These are phyloP conservation scores for Salvelinus namaycush DNA, from an alignment of 2,113 vertebrate genomes.

Conservation along the genomic window DNA sequence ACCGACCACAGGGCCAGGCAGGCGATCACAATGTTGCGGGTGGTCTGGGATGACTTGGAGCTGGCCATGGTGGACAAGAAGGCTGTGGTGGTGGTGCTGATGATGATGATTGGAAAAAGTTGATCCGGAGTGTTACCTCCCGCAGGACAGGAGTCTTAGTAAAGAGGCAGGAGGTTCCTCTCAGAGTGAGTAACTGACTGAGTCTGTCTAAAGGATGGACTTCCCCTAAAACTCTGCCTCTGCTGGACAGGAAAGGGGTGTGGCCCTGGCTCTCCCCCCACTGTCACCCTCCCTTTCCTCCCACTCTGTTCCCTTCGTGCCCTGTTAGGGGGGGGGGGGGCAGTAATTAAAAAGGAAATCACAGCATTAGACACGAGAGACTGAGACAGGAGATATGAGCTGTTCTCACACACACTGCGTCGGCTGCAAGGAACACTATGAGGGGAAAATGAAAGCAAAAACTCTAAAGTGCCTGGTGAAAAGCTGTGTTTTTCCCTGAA, in stretches of 20 bases:
- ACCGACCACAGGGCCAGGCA: conserved; percentile 68
- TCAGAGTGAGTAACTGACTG: conserved; percentile 6
- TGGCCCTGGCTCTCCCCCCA: conserved; percentile 21
- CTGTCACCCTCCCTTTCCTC: neutral
- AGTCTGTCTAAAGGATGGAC: neutral
- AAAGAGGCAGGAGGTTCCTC: conserved; percentile 6
- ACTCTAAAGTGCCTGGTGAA: too few species aligned
- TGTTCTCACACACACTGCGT: neutral
- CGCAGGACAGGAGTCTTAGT: neutral
- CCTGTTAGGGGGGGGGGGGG: too few species aligned
- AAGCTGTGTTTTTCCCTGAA: conserved; percentile 2
- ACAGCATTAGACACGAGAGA: too few species aligned
- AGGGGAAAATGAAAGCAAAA: neutral
- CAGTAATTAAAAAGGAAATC: too few species aligned
- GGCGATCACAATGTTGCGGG: conserved; percentile 39
- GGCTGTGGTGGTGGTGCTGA: neutral
- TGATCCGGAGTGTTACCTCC: neutral
- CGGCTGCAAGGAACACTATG: neutral
- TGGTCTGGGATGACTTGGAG: conserved; percentile 52
- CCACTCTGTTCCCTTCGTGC: neutral
- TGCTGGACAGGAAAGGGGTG: conserved; percentile 41
- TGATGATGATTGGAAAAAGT: neutral
- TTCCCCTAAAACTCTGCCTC: conserved; percentile 30
- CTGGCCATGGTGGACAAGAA: conserved; percentile 42
- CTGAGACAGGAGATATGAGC: neutral